Conservation (phyloP, 2,888 invertebrate species). For the Eulithis testata region DNA sequence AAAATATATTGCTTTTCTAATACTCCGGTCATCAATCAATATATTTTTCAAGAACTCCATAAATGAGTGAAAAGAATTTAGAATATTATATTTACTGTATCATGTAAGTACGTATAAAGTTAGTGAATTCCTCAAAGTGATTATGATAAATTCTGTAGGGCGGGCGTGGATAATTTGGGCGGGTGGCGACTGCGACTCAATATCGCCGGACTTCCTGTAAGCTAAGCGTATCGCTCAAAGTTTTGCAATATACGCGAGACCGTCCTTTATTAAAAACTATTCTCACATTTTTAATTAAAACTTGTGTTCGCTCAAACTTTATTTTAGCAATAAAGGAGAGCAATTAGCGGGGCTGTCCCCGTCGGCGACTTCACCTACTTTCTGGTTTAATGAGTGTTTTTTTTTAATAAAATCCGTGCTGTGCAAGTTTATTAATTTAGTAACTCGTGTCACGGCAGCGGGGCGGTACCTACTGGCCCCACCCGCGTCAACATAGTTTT, state of each 20-base stretch:
- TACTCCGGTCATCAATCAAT: not conserved
- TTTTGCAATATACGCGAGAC: constrained; percentile 83
- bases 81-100: not conserved
- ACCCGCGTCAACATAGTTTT: constrained; percentile 58
- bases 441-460: constrained; percentile 78
- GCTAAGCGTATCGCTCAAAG: constrained; percentile 82
- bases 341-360: constrained; percentile 84
- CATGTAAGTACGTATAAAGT: not conserved
- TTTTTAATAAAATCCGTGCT: constrained; percentile 81
- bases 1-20: constrained; percentile 26
- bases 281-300: constrained; percentile 85
- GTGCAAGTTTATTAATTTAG: constrained; percentile 84
- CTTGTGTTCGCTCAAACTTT: constrained; percentile 85
- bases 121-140: constrained; percentile 5
- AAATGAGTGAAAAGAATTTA: no score
- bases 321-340: constrained; percentile 84
- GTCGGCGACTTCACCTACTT: constrained; percentile 84
- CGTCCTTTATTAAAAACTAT: constrained; percentile 85
- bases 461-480: constrained; percentile 35
- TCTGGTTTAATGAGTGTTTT: constrained; percentile 83
- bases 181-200: constrained; percentile 53
- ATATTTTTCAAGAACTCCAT: no score
- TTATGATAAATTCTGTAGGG: constrained; percentile 22
- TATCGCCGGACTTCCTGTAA: constrained; percentile 78
- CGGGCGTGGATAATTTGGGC: constrained; percentile 31